Conservation (phyloP, 2,888 invertebrate genomes). For the Oscheius myriophilus region DNA sequence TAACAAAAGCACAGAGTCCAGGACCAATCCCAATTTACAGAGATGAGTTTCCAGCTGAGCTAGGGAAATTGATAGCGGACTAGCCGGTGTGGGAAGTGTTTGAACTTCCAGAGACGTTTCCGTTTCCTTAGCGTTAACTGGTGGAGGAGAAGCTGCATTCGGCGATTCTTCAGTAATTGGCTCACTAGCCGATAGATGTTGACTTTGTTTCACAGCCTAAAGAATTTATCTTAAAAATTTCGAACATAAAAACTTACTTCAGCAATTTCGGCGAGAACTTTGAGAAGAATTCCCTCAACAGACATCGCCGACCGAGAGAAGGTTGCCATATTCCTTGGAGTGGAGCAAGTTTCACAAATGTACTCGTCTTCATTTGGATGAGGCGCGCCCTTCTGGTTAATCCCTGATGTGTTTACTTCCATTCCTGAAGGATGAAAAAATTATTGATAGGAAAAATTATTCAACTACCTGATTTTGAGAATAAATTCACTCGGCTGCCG, state of each 20-base stretch:
- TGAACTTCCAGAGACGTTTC: constrained; percentile 32
- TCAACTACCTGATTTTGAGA: constrained; percentile 61
- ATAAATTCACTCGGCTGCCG: constrained; percentile 77
- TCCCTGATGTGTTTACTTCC: constrained; percentile 13
- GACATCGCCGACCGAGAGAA: constrained; percentile 64
- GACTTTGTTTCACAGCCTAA: constrained; percentile 54
- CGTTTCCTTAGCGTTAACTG: constrained; percentile 33
- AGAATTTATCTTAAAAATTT: constrained; percentile 14
- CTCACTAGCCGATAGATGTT: constrained; percentile 58
- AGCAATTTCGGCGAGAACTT: constrained; percentile 49
- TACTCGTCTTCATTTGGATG: constrained; percentile 68
- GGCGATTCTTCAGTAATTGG: constrained; percentile 68
- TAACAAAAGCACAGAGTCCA: constrained; percentile 67
- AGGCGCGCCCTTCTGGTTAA: constrained; percentile 34
- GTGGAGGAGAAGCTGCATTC: constrained; percentile 47
- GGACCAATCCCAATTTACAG: constrained; percentile 66
- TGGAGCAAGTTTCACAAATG: constrained; percentile 67
- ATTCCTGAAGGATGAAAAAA: constrained; percentile 7
- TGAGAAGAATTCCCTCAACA: constrained; percentile 59
- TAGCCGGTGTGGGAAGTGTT: constrained; percentile 2
- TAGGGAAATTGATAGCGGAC: constrained; percentile 45
- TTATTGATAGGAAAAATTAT: neutral
- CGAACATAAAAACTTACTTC: constrained; percentile 35
- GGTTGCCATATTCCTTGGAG: constrained; percentile 60
- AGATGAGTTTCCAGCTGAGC: constrained; percentile 66